phyloP scores from a whole-genome alignment of 2,113 vertebrate genomes.

The Catharus minimus region DNA sequence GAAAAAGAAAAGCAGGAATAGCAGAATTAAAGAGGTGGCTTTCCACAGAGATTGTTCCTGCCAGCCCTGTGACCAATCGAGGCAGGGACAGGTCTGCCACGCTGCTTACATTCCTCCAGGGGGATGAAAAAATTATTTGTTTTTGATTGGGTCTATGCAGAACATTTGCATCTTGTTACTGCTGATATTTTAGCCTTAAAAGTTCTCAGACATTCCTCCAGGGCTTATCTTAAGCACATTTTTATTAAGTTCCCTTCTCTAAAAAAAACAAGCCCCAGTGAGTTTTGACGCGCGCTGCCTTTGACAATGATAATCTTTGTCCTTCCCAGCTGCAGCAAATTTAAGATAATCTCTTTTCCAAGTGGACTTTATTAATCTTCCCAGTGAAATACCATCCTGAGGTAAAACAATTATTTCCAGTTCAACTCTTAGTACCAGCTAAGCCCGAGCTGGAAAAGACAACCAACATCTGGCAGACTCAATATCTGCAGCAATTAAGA shows the following conservation, averaged over 20 bases:
- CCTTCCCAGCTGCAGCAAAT: slow-evolving; percentile 64
- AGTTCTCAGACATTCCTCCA: slow-evolving; percentile 64
- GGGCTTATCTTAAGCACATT: slow-evolving; percentile 60
- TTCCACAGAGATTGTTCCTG: not conserved
- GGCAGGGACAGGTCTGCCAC: not conserved
- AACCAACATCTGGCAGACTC: slow-evolving; percentile 22
- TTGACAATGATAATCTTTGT: slow-evolving; percentile 56
- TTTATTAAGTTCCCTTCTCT: slow-evolving; percentile 59
- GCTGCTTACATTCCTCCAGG: not conserved
- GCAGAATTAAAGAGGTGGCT: not conserved
- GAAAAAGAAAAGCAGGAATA: not conserved
- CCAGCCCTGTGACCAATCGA: slow-evolving; percentile 11
- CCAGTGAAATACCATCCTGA: slow-evolving; percentile 49
- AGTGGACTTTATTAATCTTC: slow-evolving; percentile 69
- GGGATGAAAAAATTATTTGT: slow-evolving; percentile 35
- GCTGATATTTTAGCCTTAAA: slow-evolving; percentile 59
- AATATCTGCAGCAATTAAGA: slow-evolving; percentile 29
- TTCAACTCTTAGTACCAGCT: not conserved
- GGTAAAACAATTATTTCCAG: slow-evolving; percentile 69
- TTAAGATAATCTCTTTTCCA: slow-evolving; percentile 57
- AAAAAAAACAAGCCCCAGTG: not conserved
- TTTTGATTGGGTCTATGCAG: slow-evolving; percentile 16
- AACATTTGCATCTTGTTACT: slow-evolving; percentile 70
- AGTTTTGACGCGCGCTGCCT: slow-evolving; percentile 31
- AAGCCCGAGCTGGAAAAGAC: not conserved